Evolutionary conservation across 2,797 vertebrate genomes (phyloP).

Genomic region (Ctenosaura bakeri): DNA sequence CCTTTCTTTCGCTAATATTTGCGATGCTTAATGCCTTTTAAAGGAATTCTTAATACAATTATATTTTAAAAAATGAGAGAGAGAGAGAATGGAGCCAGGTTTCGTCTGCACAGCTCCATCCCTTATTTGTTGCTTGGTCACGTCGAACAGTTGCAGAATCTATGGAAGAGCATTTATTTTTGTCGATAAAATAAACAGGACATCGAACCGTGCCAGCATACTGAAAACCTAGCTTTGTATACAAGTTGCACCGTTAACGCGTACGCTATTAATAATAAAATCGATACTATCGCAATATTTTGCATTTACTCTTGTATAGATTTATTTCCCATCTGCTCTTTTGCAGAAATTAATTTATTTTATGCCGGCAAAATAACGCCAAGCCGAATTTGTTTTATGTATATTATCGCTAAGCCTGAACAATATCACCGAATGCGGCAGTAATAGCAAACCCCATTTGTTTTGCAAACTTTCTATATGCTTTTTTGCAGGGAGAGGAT

Average conservation of each 20-base stretch:
- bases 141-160: background rate
- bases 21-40: no score
- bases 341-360: constrained; percentile 23
- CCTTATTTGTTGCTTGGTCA: background rate
- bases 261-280: constrained; percentile 28
- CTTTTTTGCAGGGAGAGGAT: background rate
- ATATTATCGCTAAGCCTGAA: background rate
- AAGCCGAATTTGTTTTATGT: background rate
- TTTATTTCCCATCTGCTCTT: constrained; percentile 36
- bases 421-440: background rate
- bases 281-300: constrained; percentile 8
- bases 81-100: background rate
- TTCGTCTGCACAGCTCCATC: background rate
- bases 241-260: background rate
- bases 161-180: background rate
- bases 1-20: no score
- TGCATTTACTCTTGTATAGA: constrained; percentile 24
- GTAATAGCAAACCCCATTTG: background rate
- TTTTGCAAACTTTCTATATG: background rate
- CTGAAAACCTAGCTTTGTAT: background rate
- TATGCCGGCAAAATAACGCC: background rate
- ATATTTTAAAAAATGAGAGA: no score
- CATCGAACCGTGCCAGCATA: background rate
- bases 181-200: background rate
- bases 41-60: no score